These are phyloP conservation scores for Hypomecis punctinalis DNA, from an alignment of 2,888 invertebrate species.

Conservation along the genomic window DNA sequence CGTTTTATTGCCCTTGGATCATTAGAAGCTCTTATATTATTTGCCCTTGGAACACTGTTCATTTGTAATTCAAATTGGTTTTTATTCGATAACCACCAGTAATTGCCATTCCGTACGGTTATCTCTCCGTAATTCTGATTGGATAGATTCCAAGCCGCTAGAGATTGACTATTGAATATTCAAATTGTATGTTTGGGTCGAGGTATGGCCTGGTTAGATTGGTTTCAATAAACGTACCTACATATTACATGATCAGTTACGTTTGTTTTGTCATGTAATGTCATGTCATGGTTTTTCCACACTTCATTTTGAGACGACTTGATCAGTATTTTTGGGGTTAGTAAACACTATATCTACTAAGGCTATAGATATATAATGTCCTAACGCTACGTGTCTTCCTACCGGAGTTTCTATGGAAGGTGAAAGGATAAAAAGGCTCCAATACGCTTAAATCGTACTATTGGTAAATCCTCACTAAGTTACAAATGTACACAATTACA, in stretches of 20 bases:
- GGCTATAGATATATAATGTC: too few relatives aligned
- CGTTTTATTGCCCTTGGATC: background rate
- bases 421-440: too few relatives aligned
- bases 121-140: slow-evolving; percentile 32
- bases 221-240: slow-evolving; percentile 9
- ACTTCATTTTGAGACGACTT: too few relatives aligned
- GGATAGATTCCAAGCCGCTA: slow-evolving; percentile 32
- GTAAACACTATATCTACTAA: too few relatives aligned
- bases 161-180: slow-evolving; percentile 45
- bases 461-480: too few relatives aligned
- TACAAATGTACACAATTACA: too few relatives aligned
- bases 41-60: slow-evolving; percentile 9
- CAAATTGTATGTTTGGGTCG: slow-evolving; percentile 42
- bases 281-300: too few relatives aligned
- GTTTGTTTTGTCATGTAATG: background rate
- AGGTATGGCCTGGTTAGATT: slow-evolving; percentile 31
- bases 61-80: slow-evolving; percentile 19
- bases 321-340: too few relatives aligned
- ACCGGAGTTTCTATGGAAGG: too few relatives aligned
- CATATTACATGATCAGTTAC: background rate
- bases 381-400: too few relatives aligned
- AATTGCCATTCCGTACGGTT: slow-evolving; percentile 20
- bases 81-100: slow-evolving; percentile 19
- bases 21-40: background rate
- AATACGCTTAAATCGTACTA: too few relatives aligned